A percentile compares a stretch with the other conserved stretches of the same genome.
These are phyloP conservation scores for Todus mexicanus DNA, from an alignment of 2,797 vertebrate genomes.

Conservation along the genomic window DNA sequence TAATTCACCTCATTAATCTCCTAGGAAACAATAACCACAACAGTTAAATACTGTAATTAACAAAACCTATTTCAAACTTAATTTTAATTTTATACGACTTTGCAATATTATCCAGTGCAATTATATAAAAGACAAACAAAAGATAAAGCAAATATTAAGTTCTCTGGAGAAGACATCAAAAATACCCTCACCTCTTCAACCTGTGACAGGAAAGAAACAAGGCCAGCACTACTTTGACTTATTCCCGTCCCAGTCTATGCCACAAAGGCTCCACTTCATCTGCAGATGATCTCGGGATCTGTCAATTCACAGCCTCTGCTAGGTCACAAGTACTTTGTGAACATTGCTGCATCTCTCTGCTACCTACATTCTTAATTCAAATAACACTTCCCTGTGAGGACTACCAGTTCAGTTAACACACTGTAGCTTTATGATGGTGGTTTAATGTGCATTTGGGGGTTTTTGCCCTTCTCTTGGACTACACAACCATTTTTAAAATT, in stretches of 20 bases:
- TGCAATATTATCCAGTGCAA: slow-evolving; percentile 56
- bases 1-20: slow-evolving; percentile 82
- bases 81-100: slow-evolving; percentile 74
- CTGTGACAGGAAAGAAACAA: neutral
- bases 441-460: neutral
- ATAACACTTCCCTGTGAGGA: neutral
- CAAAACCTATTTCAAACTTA: slow-evolving; percentile 72
- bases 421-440: fast-evolving
- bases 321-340: neutral
- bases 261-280: neutral
- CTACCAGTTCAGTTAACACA: neutral
- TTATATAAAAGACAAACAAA: slow-evolving; percentile 38
- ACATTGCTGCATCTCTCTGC: neutral
- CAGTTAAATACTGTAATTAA: slow-evolving; percentile 77
- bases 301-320: neutral
- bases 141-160: slow-evolving; percentile 10
- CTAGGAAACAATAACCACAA: slow-evolving; percentile 79
- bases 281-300: neutral
- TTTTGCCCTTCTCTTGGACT: neutral
- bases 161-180: neutral
- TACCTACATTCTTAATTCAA: neutral
- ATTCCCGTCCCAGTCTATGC: neutral
- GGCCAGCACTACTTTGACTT: neutral
- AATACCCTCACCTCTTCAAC: neutral
- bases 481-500: neutral